phyloP scores from a whole-genome alignment of 2,113 vertebrate genomes.

The Turdus rufiventris region DNA sequence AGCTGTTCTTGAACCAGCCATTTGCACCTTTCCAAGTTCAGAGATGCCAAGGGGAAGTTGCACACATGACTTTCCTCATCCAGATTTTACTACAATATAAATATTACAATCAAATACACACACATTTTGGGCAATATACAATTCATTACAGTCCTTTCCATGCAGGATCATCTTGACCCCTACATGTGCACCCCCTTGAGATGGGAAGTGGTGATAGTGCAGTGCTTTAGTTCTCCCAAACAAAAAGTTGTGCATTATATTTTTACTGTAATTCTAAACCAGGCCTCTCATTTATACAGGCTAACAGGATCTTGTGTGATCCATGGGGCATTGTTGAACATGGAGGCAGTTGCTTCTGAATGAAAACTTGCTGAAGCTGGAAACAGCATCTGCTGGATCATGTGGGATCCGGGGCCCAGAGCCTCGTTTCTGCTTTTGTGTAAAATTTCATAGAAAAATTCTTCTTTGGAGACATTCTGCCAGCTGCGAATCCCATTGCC shows the following conservation, averaged over 20 bases:
- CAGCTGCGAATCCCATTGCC: not conserved
- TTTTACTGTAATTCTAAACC: conserved; percentile 31
- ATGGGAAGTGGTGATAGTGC: not conserved
- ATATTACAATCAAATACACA: not conserved
- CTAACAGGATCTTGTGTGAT: conserved; percentile 43
- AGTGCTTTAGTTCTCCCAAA: not conserved
- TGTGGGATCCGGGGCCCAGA: conserved; percentile 21
- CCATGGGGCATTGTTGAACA: conserved; percentile 31
- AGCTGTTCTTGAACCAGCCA: not conserved
- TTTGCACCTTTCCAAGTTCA: not conserved
- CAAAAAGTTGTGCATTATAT: not conserved
- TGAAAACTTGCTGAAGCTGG: conserved; percentile 49
- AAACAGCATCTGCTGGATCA: conserved; percentile 55
- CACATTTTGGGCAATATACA: accelerated
- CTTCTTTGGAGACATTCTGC: conserved; percentile 18
- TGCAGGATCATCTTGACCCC: not conserved
- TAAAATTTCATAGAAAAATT: conserved; percentile 25
- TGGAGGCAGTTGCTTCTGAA: conserved; percentile 49
- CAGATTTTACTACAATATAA: not conserved
- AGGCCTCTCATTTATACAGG: conserved; percentile 57
- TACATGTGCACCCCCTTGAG: not conserved
- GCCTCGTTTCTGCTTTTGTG: not conserved
- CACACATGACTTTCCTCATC: not conserved
- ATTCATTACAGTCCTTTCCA: not conserved
- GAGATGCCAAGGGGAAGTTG: not conserved